Evolutionary conservation across 2,888 invertebrate species (phyloP), one percentile per base, ranked within the genome.

Genomic region (Argyresthia albistria): DNA sequence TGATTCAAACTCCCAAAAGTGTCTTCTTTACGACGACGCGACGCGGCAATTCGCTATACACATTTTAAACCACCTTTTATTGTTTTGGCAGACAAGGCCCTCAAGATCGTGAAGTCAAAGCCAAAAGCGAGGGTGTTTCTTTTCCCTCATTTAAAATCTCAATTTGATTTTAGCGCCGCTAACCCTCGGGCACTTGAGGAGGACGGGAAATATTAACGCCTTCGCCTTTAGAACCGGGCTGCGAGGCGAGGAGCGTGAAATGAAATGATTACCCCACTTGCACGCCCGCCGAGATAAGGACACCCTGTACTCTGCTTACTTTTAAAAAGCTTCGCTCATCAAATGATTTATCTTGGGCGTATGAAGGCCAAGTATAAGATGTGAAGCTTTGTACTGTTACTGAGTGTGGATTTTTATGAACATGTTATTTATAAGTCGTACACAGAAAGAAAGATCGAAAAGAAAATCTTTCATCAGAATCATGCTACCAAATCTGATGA

Each of bases 191-290:
- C 51, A 35, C 55, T 53, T 51, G 47, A 53, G 35, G 11, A 39
- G 39, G 39, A 46, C 49, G 46, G 35, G 43, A 53, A 50, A 52
- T 53, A 51, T 54, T 52, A 43, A 47, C 46, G 52, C 54, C 50
- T 48, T 36, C 35, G 52, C 54, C 48, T 49, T 25, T 47, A 51
- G 35, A 51, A 46, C 10, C 43, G 35, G 25, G 25, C 25, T 25
- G 25, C 25, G 25, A 25, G 25, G 46, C 49, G 54, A 52, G 55
- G 25, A 50, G 53, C 52, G 53, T 56, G 55, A 55, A 59, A 56
- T 49, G 56, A 50, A 59, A 58, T 57, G 55, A 59, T 58, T 58
- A 54, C 57, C 55, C 53, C 57, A 55, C 55, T 58, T 51, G 43
- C 16, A 14, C 25, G 36, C 25, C 25, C 25, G 25, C 25, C 46